These are phyloP conservation scores for Tiphia femorata DNA, from an alignment of 2,888 invertebrate species.

Conservation along the genomic window DNA sequence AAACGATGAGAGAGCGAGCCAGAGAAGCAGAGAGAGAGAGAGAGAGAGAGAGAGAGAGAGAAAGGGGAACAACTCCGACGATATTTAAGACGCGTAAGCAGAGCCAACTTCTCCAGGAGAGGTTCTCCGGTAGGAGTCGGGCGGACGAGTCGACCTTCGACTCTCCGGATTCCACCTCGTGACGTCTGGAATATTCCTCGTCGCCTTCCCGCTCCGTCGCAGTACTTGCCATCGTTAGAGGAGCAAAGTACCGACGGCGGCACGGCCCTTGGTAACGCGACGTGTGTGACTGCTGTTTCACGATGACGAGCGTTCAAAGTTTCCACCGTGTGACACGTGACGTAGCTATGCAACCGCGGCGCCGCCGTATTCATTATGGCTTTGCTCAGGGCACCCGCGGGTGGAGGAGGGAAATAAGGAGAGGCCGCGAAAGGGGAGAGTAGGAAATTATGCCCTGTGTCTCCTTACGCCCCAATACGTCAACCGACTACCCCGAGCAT, in stretches of 20 bases:
- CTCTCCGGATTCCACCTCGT: no score
- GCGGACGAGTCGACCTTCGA: no score
- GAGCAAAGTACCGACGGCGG: slow-evolving; percentile 3
- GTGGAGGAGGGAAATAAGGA: slow-evolving; percentile 4
- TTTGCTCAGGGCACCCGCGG: slow-evolving; percentile 8
- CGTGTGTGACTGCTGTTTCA: slow-evolving; percentile 46
- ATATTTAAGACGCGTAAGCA: not conserved
- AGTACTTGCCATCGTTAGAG: not conserved
- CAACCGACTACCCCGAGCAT: slow-evolving; percentile 29
- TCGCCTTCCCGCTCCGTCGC: not conserved
- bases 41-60: slow-evolving; percentile 7
- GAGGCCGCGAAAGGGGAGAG: slow-evolving; percentile 12
- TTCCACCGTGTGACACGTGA: slow-evolving; percentile 55
- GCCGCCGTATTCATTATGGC: slow-evolving; percentile 57
- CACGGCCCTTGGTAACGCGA: slow-evolving; percentile 33
- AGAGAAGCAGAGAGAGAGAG: not conserved
- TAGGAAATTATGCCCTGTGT: slow-evolving; percentile 55
- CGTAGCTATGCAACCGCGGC: slow-evolving; percentile 52
- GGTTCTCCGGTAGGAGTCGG: no score
- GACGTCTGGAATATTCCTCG: not conserved
- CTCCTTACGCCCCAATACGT: slow-evolving; percentile 51
- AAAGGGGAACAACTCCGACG: not conserved
- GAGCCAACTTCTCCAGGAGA: not conserved
- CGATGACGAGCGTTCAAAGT: slow-evolving; percentile 59
- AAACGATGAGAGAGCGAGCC: not conserved